Base-by-base conservation (phyloP, 2,113 vertebrate genomes). In the Coregonus clupeaformis region DNA sequence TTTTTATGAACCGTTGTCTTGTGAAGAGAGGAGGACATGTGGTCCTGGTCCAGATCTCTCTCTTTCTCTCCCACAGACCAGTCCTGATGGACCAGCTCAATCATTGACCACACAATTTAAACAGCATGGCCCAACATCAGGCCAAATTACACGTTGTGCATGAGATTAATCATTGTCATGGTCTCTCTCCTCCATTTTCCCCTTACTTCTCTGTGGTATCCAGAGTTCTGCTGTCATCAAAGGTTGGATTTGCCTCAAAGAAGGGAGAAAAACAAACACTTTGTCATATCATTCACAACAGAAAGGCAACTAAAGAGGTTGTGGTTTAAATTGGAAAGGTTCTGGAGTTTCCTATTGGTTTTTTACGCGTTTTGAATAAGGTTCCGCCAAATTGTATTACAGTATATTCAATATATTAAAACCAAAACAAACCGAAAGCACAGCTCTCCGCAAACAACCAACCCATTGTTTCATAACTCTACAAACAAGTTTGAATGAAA, bases 101-200 rank as follows among this genome's bases (percentile, higher is more conserved):
- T 74, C 79, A 69, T 69, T 27, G 60, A 70, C 73, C 52, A 27
- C 79, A 80, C 32, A 6, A 66, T 75, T 84, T 30, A 72, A 80
- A 73, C 74, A 57, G 63, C 73, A 73, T 68, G 78, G 42, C 47
- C 75, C 69, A 72, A 67, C 68, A 70, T 69, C 69, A 72, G 73
- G 27, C 18, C 57, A 80, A 84, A 85, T 83, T 79, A 82, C 70
- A 80, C 20, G 66, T 75, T 82, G 20, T 7, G 59, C 57, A 18
- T 29, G 55, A 32, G 65, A 70, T 76, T 32, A 82, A 82, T 85
- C 71, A 73, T 69, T 71, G 78, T 42, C 27, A 5, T 69, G 6
- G 67, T 79, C 74, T 80, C 60, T 1, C 5, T 74, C 45, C 12
- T 57, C 5, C 65, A 30, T 73, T 30, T 32, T 77, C 66, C 74